These are phyloP conservation scores for Belonocnema kinseyi DNA, from an alignment of 1,140 invertebrate species.

Conservation along the genomic window DNA sequence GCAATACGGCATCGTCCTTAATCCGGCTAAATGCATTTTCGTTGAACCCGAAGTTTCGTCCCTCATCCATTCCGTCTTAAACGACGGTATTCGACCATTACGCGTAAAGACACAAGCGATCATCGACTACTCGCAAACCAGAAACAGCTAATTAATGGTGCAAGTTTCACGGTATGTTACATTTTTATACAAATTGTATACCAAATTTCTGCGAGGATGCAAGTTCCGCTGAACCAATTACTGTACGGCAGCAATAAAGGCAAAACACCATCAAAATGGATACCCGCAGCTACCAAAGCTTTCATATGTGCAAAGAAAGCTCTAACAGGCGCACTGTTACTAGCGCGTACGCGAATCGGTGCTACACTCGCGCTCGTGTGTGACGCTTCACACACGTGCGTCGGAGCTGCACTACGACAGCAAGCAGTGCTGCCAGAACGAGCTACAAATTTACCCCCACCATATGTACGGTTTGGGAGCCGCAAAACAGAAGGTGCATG, in stretches of 20 bases:
- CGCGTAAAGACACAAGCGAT: neutral
- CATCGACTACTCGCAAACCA: neutral
- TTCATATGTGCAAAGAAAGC: no score
- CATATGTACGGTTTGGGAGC: no score
- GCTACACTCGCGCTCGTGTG: no score
- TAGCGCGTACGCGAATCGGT: no score
- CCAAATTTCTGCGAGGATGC: neutral
- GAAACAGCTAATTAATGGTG: neutral
- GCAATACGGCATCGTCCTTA: neutral
- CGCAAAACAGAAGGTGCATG: no score
- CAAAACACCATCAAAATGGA: no score
- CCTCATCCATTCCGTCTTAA: neutral
- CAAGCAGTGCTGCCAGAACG: no score
- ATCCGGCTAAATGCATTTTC: conserved; percentile 1
- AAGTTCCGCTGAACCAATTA: neutral
- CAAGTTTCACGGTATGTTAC: neutral
- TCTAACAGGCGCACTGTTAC: no score
- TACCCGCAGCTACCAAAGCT: no score
- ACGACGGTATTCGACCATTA: neutral
- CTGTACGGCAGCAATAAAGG: neutral
- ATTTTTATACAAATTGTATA: neutral
- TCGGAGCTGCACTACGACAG: no score
- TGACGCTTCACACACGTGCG: no score
- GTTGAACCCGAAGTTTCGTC: neutral
- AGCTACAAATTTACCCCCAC: no score